Conservation (phyloP, 1,140 invertebrate genomes). For the Drosophila lacertosa region DNA sequence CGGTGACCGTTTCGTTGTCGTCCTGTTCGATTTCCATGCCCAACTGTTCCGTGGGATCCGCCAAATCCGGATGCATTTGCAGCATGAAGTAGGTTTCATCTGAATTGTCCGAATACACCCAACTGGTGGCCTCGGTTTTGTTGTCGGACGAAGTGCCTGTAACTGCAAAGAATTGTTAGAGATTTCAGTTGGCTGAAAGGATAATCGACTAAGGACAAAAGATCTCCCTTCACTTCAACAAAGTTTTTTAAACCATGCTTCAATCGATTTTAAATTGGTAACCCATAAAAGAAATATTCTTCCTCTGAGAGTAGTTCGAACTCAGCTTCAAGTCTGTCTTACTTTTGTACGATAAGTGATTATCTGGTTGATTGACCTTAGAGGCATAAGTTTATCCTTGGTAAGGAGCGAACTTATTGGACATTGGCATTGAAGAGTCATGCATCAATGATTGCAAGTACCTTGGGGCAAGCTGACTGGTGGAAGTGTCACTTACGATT, state of each 20-base stretch:
- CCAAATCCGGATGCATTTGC: conserved; percentile 89
- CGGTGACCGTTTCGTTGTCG: conserved; percentile 87
- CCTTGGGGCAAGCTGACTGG: neutral
- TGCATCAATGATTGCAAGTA: too few species aligned
- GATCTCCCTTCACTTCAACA: too few species aligned
- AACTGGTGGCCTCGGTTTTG: conserved; percentile 45
- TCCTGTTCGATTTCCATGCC: conserved; percentile 89
- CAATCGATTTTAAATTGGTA: too few species aligned
- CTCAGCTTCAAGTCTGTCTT: conserved; percentile 56
- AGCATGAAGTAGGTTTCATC: conserved; percentile 87
- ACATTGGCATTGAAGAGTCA: conserved; percentile 6
- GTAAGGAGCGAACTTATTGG: conserved; percentile 72
- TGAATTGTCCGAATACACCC: conserved; percentile 82
- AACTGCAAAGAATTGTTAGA: conserved; percentile 51
- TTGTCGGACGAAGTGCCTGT: conserved; percentile 25
- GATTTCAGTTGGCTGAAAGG: too few species aligned
- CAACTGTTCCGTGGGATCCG: conserved; percentile 88
- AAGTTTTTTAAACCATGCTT: too few species aligned
- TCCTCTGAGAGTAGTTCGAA: too few species aligned
- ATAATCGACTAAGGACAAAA: too few species aligned
- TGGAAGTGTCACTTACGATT: conserved; percentile 79
- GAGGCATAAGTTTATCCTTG: conserved; percentile 51
- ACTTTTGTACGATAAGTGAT: conserved; percentile 29
- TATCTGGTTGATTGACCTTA: conserved; percentile 59
- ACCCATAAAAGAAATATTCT: too few species aligned